Base-by-base conservation (phyloP, 2,888 invertebrate species). In the Torymus auratus region DNA sequence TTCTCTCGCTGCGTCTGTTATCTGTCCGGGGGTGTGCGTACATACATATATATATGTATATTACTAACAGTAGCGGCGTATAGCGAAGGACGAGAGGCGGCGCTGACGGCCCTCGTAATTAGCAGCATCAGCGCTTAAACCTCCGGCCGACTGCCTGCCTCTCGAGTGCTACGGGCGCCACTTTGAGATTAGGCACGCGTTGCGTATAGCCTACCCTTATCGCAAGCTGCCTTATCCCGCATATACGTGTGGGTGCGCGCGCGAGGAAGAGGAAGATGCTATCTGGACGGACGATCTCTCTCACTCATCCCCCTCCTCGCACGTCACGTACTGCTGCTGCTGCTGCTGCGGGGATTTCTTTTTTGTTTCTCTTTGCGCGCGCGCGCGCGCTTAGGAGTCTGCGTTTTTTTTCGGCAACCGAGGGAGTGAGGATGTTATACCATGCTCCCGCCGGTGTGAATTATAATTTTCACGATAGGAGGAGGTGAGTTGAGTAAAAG, bases 91-190 rank as follows among this genome's bases (percentile, higher is more conserved):
- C 65, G 70, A 58, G 23, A 70, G 81, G 60, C 23, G 41, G 78
- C 69, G 81, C 53, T 65, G 78, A 78, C 78, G 78, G 71, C 82
- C 69, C 72, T 76, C 73, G 82, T 77, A 79, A 82, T 80, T 78
- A 82, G 82, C 82, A 68, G 80, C 82, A 82, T 80, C 82, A 79
- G 82, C 82, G 75, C n/a, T 71, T 80, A 76, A 72, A 64, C 41
- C 60, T 52, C 64, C 11, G 15, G 28, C 55, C 13, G 4, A 5
- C 17, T 2, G 41, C 17, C 58, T 60, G 50, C 15, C 58, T 58
- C 65, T 65, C 20, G 69, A 70, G 74, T 28, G 55, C 65, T 20
- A 4, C 20, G 15, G 5, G 61, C 52, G 56, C 65, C 65, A 68
- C 78, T 61, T 65, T 14, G 78, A 82, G 82, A 82, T 82, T 82